Conservation (phyloP, 2,888 invertebrate species). For the Cephus pygmeus region DNA sequence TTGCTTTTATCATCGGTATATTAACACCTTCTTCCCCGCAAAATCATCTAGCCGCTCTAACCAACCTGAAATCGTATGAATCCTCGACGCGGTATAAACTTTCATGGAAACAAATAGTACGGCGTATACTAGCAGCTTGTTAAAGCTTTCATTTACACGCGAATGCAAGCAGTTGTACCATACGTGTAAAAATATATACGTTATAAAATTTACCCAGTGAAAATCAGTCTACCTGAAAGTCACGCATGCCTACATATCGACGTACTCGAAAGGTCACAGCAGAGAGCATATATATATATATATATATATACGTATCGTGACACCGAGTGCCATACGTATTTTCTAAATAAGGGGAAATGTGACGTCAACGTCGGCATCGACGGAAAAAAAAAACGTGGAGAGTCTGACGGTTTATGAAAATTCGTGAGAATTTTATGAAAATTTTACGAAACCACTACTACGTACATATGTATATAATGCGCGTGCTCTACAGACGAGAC, state of each 20-base stretch:
- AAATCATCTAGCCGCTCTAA: neutral
- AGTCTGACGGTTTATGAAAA: neutral
- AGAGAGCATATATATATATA: neutral
- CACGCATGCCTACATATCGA: neutral
- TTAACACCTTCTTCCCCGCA: slow-evolving; percentile 28
- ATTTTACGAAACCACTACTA: neutral
- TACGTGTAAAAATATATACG: neutral
- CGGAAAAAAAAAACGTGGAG: neutral
- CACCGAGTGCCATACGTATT: neutral
- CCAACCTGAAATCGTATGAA: neutral
- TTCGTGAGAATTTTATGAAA: neutral
- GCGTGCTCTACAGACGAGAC: neutral
- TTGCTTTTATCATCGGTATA: slow-evolving; percentile 38
- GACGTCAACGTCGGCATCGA: neutral
- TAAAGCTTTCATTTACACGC: neutral
- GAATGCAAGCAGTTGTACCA: neutral
- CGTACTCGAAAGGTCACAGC: neutral
- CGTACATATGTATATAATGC: neutral
- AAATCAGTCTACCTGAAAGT: neutral
- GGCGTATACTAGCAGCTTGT: neutral
- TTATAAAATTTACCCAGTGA: neutral
- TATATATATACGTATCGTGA: too few species aligned
- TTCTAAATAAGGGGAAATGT: neutral
- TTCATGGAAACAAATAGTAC: neutral
- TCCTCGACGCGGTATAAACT: neutral